Evolutionary conservation across 2,113 vertebrate species (phyloP).

Genomic region (Chionomys nivalis): DNA sequence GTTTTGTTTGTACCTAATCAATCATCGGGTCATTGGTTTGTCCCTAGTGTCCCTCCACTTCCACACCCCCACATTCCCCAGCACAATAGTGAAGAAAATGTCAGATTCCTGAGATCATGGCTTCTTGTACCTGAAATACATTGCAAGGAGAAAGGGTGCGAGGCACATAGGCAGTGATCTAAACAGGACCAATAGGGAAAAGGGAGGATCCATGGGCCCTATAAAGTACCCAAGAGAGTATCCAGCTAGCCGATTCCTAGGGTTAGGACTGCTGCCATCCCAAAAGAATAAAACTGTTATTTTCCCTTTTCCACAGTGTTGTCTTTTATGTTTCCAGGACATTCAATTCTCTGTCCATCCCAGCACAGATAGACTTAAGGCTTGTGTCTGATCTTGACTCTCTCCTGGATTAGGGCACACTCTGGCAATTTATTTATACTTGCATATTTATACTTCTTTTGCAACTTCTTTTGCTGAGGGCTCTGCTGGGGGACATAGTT

Average conservation of each 20-base stretch:
- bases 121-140: neutral
- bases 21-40: too few relatives aligned
- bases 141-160: neutral
- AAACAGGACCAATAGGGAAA: neutral
- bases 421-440: neutral
- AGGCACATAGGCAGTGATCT: neutral
- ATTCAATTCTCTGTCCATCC: neutral
- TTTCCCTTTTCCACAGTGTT: neutral
- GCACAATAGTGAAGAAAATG: neutral
- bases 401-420: too few relatives aligned
- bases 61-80: neutral
- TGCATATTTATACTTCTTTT: neutral
- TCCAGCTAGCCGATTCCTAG: neutral
- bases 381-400: neutral
- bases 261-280: neutral
- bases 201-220: neutral
- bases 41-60: rapidly evolving
- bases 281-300: neutral
- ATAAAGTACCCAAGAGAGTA: too few relatives aligned
- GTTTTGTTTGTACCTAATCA: neutral
- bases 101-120: neutral
- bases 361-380: neutral
- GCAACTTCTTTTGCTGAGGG: neutral
- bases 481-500: neutral
- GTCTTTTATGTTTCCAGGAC: neutral